phyloP scores from a whole-genome alignment of 2,113 vertebrate species.

The Copsychus sechellarum region DNA sequence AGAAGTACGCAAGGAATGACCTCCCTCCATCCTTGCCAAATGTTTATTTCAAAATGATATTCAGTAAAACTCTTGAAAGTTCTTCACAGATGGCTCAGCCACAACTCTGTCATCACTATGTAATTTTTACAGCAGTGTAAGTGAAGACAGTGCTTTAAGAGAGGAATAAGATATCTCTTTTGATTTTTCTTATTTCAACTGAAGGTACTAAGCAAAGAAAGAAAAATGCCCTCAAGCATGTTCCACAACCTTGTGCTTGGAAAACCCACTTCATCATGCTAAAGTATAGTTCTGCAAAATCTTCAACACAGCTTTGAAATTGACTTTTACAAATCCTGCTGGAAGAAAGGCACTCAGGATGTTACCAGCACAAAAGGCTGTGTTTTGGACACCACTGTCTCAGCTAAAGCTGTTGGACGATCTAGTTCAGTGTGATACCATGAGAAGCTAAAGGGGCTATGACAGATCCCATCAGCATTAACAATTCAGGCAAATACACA shows the following conservation, averaged over 20 bases:
- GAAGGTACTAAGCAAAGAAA: not conserved
- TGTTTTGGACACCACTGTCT: not conserved
- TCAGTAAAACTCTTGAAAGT: not conserved
- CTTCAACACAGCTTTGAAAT: not conserved
- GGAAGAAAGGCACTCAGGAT: not conserved
- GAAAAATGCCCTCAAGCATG: not conserved
- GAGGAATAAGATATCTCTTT: not conserved
- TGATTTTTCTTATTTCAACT: not conserved
- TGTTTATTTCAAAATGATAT: not conserved
- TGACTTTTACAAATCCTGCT: not conserved
- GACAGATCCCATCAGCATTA: not conserved
- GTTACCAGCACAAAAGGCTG: not conserved
- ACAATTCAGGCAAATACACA: not conserved
- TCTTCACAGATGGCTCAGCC: not conserved
- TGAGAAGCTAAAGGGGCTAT: not conserved
- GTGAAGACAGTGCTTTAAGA: not conserved
- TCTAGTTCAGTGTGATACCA: not conserved
- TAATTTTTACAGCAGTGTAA: not conserved
- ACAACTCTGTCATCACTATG: not conserved
- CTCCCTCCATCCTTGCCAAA: not conserved
- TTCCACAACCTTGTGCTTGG: not conserved
- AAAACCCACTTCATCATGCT: not conserved
- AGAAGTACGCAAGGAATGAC: not conserved
- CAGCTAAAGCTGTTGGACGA: not conserved
- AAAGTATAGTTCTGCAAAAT: not conserved